Conservation (phyloP, 2,113 vertebrate genomes). For the Eira barbara region DNA sequence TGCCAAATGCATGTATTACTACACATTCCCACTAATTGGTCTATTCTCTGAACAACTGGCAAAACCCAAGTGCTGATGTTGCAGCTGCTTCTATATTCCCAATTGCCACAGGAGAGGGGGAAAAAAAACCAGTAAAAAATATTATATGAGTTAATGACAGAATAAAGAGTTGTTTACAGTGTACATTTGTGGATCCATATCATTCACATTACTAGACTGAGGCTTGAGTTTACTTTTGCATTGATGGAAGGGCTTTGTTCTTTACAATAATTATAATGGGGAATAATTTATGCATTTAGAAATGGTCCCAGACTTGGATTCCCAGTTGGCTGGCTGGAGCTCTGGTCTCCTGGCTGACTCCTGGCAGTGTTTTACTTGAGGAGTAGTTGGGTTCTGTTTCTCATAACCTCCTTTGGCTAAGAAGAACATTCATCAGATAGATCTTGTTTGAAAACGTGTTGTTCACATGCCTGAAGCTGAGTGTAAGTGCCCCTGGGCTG, state of each 20-base stretch:
- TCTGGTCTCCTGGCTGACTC: not conserved
- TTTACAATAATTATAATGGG: not conserved
- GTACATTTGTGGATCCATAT: not conserved
- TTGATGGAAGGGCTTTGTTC: not conserved
- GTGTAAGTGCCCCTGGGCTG: not conserved
- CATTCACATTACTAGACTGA: not conserved
- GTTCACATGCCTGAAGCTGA: not conserved
- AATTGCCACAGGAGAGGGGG: not conserved
- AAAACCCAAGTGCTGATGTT: not conserved
- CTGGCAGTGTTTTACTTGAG: not conserved
- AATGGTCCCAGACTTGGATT: not conserved
- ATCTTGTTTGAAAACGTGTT: not conserved
- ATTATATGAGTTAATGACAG: not conserved
- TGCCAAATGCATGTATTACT: constrained; percentile 51
- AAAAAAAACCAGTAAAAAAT: not conserved
- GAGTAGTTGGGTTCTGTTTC: not conserved
- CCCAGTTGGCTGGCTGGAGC: not conserved
- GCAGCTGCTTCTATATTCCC: constrained; percentile 32
- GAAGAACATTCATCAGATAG: not conserved
- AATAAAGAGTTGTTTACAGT: not conserved
- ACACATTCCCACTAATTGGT: constrained; percentile 45
- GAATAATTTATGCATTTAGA: not conserved
- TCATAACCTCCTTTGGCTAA: not conserved
- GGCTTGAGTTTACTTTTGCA: not conserved
- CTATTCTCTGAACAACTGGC: constrained; percentile 48